Evolutionary conservation across 2,797 vertebrate species (phyloP).

Genomic region (Phataginus tricuspis): DNA sequence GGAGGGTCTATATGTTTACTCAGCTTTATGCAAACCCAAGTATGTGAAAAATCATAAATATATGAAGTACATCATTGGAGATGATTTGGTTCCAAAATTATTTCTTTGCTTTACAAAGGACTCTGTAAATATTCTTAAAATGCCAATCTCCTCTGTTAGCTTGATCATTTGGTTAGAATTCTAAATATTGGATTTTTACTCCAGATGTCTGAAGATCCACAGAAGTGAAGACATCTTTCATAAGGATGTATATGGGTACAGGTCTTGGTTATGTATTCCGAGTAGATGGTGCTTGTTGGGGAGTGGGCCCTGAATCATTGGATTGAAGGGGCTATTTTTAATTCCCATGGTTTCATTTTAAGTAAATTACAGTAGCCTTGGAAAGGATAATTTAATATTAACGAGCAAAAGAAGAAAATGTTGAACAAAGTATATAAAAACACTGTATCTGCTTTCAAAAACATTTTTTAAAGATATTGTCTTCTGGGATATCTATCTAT

Average conservation of each 20-base stretch:
- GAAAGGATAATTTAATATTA: not conserved
- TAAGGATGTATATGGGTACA: not conserved
- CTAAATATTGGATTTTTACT: slow-evolving; percentile 54
- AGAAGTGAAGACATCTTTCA: slow-evolving; percentile 43
- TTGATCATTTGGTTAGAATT: slow-evolving; percentile 65
- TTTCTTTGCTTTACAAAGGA: slow-evolving; percentile 30
- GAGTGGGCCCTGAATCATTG: not conserved
- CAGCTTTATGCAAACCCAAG: not conserved
- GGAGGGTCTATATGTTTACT: not conserved
- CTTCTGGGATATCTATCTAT: too few species aligned
- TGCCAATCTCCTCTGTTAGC: slow-evolving; percentile 50
- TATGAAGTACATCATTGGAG: not conserved
- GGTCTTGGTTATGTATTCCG: not conserved
- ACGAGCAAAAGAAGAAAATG: not conserved
- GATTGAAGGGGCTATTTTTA: not conserved
- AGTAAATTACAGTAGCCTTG: not conserved
- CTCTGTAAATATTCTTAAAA: slow-evolving; percentile 60
- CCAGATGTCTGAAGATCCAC: slow-evolving; percentile 7
- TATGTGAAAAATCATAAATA: not conserved
- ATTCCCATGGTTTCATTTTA: not conserved
- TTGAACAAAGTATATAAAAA: not conserved
- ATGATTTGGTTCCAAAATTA: slow-evolving; percentile 52
- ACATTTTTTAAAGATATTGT: not conserved
- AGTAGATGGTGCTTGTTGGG: not conserved
- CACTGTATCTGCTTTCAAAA: not conserved